A percentile compares a stretch with the other conserved stretches of the same genome.
Evolutionary conservation across 2,888 invertebrate species (phyloP).

Genomic region (Philaethria dido): DNA sequence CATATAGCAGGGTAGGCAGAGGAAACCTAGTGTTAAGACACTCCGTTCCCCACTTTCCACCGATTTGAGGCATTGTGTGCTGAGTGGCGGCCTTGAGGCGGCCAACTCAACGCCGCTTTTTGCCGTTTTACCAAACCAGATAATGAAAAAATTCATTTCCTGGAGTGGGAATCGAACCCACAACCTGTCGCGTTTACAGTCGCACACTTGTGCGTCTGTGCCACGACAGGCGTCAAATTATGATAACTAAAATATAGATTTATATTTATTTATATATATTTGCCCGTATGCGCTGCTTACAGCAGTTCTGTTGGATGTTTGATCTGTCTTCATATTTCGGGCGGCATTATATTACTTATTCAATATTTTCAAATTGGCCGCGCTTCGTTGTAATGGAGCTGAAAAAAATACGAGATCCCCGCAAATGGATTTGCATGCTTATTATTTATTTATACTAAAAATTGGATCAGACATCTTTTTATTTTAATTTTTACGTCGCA

Average conservation of each 20-base stretch:
- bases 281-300: background rate
- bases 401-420: slow-evolving; percentile 67
- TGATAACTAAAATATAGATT: background rate
- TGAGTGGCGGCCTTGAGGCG: too few relatives aligned
- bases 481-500: slow-evolving; percentile 37
- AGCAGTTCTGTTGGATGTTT: slow-evolving; percentile 10
- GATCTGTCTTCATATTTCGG: slow-evolving; percentile 64
- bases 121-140: too few relatives aligned
- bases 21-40: too few relatives aligned
- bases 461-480: slow-evolving; percentile 47
- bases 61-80: too few relatives aligned
- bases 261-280: background rate
- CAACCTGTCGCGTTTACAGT: too few relatives aligned
- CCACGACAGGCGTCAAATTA: too few relatives aligned
- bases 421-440: slow-evolving; percentile 73
- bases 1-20: too few relatives aligned
- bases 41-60: too few relatives aligned
- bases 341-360: slow-evolving; percentile 72
- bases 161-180: too few relatives aligned
- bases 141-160: too few relatives aligned
- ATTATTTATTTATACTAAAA: slow-evolving; percentile 73
- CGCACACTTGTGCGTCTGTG: too few relatives aligned
- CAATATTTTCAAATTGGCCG: slow-evolving; percentile 80
- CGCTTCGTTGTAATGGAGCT: slow-evolving; percentile 71
- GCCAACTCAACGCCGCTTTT: too few relatives aligned